Evolutionary conservation across 2,888 invertebrate genomes (phyloP).

Genomic region (Cordilura impudica): DNA sequence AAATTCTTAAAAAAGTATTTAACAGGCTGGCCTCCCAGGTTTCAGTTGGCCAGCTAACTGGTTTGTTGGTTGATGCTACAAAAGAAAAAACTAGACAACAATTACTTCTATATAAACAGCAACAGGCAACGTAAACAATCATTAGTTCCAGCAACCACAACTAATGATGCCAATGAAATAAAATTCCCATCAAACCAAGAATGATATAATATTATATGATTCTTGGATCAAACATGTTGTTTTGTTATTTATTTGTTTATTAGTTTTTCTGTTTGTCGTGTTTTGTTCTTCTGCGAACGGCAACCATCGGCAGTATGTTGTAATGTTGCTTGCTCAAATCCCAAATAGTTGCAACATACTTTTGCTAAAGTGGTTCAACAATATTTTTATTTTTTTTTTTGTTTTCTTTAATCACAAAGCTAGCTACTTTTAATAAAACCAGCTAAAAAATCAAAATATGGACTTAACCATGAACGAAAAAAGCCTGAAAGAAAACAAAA

Average conservation of each 20-base stretch:
- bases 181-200: background rate
- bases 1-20: conserved; percentile 24
- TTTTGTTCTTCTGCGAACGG: background rate
- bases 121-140: conserved; percentile 22
- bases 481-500: background rate
- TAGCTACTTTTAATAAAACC: background rate
- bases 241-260: background rate
- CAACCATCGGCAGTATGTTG: background rate
- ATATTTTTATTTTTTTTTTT: conserved; percentile 15
- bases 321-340: background rate
- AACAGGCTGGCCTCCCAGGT: conserved; percentile 31
- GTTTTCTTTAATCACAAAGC: conserved; percentile 1
- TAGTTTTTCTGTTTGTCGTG: background rate
- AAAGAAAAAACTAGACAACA: background rate
- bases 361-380: background rate
- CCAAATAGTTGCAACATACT: background rate
- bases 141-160: conserved; percentile 4
- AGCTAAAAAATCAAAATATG: background rate
- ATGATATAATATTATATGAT: background rate
- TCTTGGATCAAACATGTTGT: conserved; percentile 29
- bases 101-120: background rate
- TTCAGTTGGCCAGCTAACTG: background rate
- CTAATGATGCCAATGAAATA: background rate
- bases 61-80: background rate
- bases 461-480: conserved; percentile 7